These are phyloP conservation scores for Pantherophis alleghaniensis DNA, from an alignment of 2,797 vertebrate genomes.

Conservation along the genomic window DNA sequence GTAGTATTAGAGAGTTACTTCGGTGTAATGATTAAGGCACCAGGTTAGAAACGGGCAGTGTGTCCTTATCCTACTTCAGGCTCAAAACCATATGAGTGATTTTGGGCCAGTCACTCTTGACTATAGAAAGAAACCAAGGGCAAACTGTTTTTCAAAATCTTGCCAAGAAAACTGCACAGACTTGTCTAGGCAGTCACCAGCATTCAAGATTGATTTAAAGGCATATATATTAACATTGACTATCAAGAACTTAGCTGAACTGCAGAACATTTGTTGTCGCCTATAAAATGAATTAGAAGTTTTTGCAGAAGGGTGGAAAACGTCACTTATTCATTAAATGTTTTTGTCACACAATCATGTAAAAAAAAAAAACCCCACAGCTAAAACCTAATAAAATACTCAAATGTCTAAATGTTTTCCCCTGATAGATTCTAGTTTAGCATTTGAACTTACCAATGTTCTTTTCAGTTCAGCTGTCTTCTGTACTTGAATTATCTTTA, in stretches of 20 bases:
- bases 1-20: not conserved
- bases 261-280: not conserved
- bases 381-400: not conserved
- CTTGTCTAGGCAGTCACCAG: not conserved
- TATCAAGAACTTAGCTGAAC: not conserved
- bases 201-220: not conserved
- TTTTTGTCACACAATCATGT: not conserved
- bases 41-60: not conserved
- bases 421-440: not conserved
- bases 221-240: not conserved
- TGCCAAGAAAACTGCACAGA: not conserved
- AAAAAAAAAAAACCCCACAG: not conserved
- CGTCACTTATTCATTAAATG: not conserved
- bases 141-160: not conserved
- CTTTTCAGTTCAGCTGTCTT: not conserved
- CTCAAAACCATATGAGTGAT: not conserved
- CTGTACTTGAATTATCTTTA: constrained; percentile 10
- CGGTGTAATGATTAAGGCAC: not conserved
- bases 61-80: not conserved
- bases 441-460: not conserved
- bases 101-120: not conserved
- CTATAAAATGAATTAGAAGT: not conserved
- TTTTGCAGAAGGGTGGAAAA: not conserved
- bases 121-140: not conserved
- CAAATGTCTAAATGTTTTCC: not conserved